Evolutionary conservation across 2,888 invertebrate species (phyloP).

Genomic region (Ochropacha duplaris): DNA sequence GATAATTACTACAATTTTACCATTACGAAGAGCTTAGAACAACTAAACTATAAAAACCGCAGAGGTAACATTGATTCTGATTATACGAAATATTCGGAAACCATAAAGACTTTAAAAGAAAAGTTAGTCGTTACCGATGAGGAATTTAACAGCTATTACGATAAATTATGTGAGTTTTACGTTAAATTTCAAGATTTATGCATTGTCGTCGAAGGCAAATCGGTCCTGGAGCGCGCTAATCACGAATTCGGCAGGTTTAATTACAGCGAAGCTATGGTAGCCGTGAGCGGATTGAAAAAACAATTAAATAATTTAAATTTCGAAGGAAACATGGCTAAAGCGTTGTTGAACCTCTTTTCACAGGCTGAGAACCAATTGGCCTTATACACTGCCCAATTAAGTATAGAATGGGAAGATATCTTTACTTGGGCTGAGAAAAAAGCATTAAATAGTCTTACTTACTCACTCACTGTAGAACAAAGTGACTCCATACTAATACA

Average conservation of each 20-base stretch:
- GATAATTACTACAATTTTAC: conserved; percentile 65
- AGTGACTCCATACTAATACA: conserved; percentile 65
- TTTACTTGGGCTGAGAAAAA: conserved; percentile 69
- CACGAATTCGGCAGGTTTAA: conserved; percentile 65
- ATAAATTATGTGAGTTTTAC: conserved; percentile 51
- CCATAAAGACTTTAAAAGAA: conserved; percentile 40
- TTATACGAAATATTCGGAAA: conserved; percentile 41
- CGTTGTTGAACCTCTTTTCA: conserved; percentile 52
- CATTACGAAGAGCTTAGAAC: conserved; percentile 68
- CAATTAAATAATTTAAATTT: conserved; percentile 52
- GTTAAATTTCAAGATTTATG: conserved; percentile 53
- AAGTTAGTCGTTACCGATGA: conserved; percentile 47
- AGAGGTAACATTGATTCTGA: conserved; percentile 58
- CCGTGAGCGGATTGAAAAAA: conserved; percentile 49
- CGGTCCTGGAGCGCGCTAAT: conserved; percentile 59
- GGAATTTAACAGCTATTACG: conserved; percentile 49
- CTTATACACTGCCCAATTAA: conserved; percentile 66
- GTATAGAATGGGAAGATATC: conserved; percentile 73
- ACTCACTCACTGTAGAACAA: conserved; percentile 68
- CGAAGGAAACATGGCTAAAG: conserved; percentile 56
- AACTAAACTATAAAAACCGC: conserved; percentile 66
- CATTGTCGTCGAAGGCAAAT: conserved; percentile 57
- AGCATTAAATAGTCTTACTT: conserved; percentile 58
- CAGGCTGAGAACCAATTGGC: conserved; percentile 70
- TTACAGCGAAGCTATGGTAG: conserved; percentile 61